A percentile compares a stretch with the other conserved stretches of the same genome.
These are phyloP conservation scores for Pedicia rivosa DNA, from an alignment of 2,888 invertebrate genomes.

Conservation along the genomic window DNA sequence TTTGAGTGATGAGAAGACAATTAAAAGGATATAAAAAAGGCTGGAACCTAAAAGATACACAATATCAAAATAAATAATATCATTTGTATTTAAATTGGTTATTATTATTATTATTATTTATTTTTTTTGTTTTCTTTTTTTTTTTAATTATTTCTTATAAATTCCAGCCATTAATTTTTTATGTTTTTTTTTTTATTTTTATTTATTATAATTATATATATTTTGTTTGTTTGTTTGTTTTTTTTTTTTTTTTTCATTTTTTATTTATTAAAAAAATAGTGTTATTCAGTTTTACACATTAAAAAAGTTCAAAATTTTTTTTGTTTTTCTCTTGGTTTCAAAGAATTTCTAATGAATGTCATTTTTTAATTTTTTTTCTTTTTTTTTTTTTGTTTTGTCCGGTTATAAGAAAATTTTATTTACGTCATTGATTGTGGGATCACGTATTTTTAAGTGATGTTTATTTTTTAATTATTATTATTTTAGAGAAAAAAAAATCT, in stretches of 20 bases:
- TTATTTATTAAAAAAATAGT: slow-evolving; percentile 5
- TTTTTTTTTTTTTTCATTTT: slow-evolving; percentile 5
- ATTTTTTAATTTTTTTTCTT: not conserved
- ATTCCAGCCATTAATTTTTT: slow-evolving; percentile 12
- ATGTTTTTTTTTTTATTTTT: slow-evolving; percentile 8
- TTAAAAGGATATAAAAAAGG: too few species aligned
- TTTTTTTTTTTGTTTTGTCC: not conserved
- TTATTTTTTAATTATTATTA: too few species aligned
- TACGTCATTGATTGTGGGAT: too few species aligned
- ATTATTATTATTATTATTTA: too few species aligned
- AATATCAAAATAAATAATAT: too few species aligned
- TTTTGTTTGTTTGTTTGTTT: not conserved
- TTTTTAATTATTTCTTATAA: slow-evolving; percentile 9
- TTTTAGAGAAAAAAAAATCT: too few species aligned
- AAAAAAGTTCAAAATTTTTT: too few species aligned
- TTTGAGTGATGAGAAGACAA: too few species aligned
- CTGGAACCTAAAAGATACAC: too few species aligned
- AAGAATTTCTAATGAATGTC: not conserved
- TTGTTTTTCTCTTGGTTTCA: not conserved
- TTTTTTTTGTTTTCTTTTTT: not conserved
- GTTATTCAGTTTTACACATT: slow-evolving; percentile 2
- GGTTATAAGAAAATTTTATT: too few species aligned
- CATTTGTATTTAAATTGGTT: too few species aligned
- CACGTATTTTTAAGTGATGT: too few species aligned
- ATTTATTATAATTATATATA: slow-evolving; percentile 5